Evolutionary conservation across 1,140 invertebrate species (phyloP).

Genomic region (Pachyrhynchus sulphureomaculatus): DNA sequence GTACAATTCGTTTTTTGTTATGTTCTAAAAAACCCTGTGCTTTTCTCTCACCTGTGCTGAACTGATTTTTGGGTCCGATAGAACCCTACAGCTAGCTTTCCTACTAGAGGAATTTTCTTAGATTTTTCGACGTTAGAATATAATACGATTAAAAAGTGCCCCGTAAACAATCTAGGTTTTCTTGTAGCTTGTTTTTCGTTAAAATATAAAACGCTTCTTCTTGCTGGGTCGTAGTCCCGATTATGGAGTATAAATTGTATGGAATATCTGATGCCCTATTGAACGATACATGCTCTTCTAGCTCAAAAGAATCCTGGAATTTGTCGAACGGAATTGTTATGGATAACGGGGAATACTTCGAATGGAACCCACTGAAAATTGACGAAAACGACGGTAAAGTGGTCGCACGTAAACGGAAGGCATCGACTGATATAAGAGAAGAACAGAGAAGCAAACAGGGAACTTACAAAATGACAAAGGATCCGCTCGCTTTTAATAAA

Average conservation of each 20-base stretch:
- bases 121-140: neutral
- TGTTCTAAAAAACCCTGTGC: conserved; percentile 66
- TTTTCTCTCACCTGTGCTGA: neutral
- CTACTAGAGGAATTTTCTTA: neutral
- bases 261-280: conserved; percentile 41
- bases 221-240: conserved; percentile 11
- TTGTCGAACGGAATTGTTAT: conserved; percentile 37
- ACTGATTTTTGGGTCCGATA: conserved; percentile 2
- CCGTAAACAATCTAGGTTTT: neutral
- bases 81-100: neutral
- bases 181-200: too few relatives aligned
- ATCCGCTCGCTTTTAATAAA: conserved; percentile 37
- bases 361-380: conserved; percentile 47
- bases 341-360: conserved; percentile 48
- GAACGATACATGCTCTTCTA: conserved; percentile 35
- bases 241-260: conserved; percentile 51
- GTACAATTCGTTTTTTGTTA: conserved; percentile 81
- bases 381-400: conserved; percentile 33
- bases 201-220: neutral
- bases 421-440: conserved; percentile 19
- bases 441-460: conserved; percentile 33
- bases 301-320: conserved; percentile 42
- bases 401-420: conserved; percentile 37
- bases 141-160: neutral
- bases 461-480: conserved; percentile 33